Evolutionary conservation across 2,888 invertebrate species (phyloP).

Genomic region (Polymixis flavicincta): DNA sequence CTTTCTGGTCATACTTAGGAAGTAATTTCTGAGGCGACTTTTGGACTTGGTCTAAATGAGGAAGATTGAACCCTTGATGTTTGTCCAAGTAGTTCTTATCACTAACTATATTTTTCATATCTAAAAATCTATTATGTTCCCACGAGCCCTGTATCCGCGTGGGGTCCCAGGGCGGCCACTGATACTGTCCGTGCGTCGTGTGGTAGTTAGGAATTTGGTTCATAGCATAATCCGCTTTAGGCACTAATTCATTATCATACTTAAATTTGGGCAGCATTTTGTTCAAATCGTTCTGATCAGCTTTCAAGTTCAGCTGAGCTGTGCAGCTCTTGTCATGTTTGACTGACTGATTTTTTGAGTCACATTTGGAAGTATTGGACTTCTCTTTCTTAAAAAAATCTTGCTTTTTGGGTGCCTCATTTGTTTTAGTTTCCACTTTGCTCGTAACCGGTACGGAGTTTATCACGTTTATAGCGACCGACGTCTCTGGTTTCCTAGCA

Average conservation of each 20-base stretch:
- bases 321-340: constrained; percentile 88
- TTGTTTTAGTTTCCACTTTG: constrained; percentile 83
- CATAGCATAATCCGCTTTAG: constrained; percentile 91
- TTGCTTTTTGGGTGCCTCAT: constrained; percentile 87
- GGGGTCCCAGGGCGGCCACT: constrained; percentile 92
- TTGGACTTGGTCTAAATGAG: constrained; percentile 91
- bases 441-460: constrained; percentile 82
- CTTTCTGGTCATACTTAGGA: constrained; percentile 88
- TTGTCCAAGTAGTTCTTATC: constrained; percentile 91
- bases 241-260: constrained; percentile 89
- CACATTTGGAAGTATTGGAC: constrained; percentile 81
- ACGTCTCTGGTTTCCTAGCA: constrained; percentile 85
- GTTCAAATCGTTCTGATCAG: constrained; percentile 88
- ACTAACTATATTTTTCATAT: constrained; percentile 87
- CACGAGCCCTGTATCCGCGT: constrained; percentile 87
- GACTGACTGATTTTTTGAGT: constrained; percentile 80
- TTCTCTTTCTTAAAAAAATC: constrained; percentile 90
- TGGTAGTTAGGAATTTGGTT: constrained; percentile 93
- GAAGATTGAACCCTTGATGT: constrained; percentile 90
- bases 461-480: constrained; percentile 87
- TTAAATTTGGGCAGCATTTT: constrained; percentile 90
- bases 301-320: constrained; percentile 80
- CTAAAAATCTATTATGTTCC: constrained; percentile 88
- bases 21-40: constrained; percentile 91
- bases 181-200: constrained; percentile 91